Conservation (phyloP, 2,888 invertebrate species). For the Sepiola atlantica region DNA sequence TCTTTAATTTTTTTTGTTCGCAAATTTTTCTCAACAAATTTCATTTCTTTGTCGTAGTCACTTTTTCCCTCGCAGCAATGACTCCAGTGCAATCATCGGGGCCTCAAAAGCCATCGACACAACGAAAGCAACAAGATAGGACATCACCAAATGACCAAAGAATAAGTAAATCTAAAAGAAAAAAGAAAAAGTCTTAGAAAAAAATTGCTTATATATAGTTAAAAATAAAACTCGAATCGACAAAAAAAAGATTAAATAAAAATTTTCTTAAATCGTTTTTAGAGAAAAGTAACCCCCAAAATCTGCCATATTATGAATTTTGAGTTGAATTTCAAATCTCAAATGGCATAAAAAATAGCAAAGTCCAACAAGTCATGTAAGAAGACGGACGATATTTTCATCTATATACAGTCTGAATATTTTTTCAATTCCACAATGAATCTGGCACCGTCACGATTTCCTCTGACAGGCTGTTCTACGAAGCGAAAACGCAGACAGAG, state of each 20-base stretch:
- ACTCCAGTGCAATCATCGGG: conserved; percentile 57
- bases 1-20: too few species aligned
- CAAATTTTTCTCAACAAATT: too few species aligned
- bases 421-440: too few species aligned
- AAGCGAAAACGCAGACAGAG: too few species aligned
- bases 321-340: background rate
- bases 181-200: conserved; percentile 37
- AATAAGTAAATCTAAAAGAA: conserved; percentile 51
- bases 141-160: conserved; percentile 51
- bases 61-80: conserved; percentile 48
- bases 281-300: background rate
- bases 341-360: background rate
- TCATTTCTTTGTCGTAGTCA: too few species aligned
- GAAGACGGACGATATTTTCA: too few species aligned
- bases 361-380: too few species aligned
- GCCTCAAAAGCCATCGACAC: conserved; percentile 56
- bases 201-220: background rate
- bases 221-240: background rate
- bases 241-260: background rate
- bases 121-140: conserved; percentile 53
- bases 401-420: too few species aligned
- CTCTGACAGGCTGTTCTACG: too few species aligned
- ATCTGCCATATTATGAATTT: background rate
- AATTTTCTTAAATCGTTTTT: background rate
- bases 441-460: too few species aligned